phyloP scores from a whole-genome alignment of 2,797 vertebrate genomes.

The Mallotus villosus region DNA sequence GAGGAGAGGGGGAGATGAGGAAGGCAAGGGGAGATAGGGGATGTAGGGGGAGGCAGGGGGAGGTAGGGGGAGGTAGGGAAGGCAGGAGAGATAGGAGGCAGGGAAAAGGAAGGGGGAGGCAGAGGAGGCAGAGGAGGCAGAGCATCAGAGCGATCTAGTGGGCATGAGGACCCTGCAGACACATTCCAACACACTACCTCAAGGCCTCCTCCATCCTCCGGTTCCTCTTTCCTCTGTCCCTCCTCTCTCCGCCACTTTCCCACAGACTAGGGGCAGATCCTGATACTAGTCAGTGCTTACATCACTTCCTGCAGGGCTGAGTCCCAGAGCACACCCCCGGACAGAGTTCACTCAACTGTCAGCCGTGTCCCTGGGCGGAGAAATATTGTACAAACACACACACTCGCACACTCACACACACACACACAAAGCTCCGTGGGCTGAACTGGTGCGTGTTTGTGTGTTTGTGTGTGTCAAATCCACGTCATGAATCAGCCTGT shows the following conservation, averaged over 20 bases:
- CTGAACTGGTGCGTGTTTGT: not conserved
- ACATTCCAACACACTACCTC: conserved; percentile 16
- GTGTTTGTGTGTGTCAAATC: not conserved
- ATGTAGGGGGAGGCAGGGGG: conserved; percentile 4
- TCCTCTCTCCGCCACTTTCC: not conserved
- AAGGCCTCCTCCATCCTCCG: not conserved
- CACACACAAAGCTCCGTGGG: too few relatives aligned
- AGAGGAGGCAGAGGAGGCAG: too few relatives aligned
- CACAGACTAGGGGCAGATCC: conserved; percentile 22
- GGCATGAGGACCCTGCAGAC: conserved; percentile 38
- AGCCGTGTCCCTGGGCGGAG: conserved; percentile 22
- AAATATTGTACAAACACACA: not conserved
- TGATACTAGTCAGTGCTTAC: conserved; percentile 35
- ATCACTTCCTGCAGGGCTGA: conserved; percentile 27
- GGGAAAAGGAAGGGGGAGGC: not conserved
- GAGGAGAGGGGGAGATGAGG: not conserved
- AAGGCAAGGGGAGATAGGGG: conserved; percentile 13
- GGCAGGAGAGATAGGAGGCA: not conserved
- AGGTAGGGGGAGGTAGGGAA: not conserved
- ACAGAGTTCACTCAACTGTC: conserved; percentile 48
- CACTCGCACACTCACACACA: too few relatives aligned
- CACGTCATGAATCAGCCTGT: too few relatives aligned
- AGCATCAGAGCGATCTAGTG: conserved; percentile 1
- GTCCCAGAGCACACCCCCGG: not conserved
- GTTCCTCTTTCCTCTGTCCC: not conserved